Evolutionary conservation across 2,113 vertebrate species (phyloP).

Genomic region (Pipra filicauda): DNA sequence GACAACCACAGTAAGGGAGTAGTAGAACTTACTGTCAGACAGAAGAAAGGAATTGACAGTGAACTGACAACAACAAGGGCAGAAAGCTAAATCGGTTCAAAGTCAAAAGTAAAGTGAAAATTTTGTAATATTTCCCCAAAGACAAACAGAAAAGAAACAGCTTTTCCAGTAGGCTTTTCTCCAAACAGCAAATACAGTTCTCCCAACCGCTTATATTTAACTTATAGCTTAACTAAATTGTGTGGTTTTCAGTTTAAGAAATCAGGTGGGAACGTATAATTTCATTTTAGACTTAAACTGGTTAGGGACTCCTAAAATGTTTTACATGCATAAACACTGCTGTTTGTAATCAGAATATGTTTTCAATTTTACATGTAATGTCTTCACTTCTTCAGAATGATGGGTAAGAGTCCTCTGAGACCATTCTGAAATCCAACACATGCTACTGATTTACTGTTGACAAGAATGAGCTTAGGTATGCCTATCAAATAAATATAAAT

Average conservation of each 20-base stretch:
- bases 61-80: background rate
- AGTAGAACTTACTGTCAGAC: background rate
- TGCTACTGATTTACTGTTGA: background rate
- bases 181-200: background rate
- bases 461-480: background rate
- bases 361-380: background rate
- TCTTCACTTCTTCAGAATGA: background rate
- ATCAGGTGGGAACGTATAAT: background rate
- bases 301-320: background rate
- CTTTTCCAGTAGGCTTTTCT: background rate
- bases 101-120: slow-evolving; percentile 13
- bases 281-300: background rate
- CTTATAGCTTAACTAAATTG: background rate
- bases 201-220: background rate
- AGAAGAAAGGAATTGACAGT: background rate
- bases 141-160: background rate
- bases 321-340: background rate
- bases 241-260: background rate
- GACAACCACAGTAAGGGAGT: background rate
- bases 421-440: background rate
- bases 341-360: background rate
- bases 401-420: background rate
- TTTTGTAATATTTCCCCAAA: background rate
- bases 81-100: slow-evolving; percentile 10
- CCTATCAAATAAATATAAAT: background rate